Percentiles rank a stretch among this genome's conserved stretches.
phyloP scores from a whole-genome alignment of 2,113 vertebrate genomes.

The Antidorcas marsupialis region DNA sequence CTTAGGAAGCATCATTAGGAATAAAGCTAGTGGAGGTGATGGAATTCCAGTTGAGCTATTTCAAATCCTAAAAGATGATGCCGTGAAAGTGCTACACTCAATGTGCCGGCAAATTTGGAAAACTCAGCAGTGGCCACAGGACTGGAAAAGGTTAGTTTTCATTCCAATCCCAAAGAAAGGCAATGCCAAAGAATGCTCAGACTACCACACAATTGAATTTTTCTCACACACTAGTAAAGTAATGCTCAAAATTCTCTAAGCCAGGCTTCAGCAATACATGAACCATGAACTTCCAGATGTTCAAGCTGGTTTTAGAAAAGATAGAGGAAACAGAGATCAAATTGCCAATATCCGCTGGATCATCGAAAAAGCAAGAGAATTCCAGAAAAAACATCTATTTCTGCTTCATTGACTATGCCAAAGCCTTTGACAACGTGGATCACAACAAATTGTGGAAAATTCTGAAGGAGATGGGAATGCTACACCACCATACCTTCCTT shows the following conservation, averaged over 20 bases:
- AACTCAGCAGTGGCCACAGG: background rate
- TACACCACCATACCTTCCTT: rapidly evolving
- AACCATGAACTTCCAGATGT: background rate
- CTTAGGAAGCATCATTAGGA: background rate
- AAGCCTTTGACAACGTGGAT: background rate
- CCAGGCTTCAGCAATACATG: background rate
- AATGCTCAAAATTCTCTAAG: background rate
- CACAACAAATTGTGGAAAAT: background rate
- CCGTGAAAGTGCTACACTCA: background rate
- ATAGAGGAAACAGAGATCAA: background rate
- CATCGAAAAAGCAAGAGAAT: background rate
- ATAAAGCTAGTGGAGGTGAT: background rate
- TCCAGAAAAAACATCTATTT: background rate
- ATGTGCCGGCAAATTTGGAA: background rate
- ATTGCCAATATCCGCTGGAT: background rate
- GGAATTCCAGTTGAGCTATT: background rate
- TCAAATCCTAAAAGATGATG: background rate
- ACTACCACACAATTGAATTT: rapidly evolving
- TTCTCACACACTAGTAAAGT: background rate
- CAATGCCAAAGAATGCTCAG: background rate
- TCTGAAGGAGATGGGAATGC: background rate
- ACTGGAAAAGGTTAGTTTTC: background rate
- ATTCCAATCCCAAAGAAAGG: background rate
- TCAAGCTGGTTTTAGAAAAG: background rate
- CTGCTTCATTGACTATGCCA: background rate